Conservation (phyloP, 2,888 invertebrate genomes). For the Scelioninae gen. 1 region DNA sequence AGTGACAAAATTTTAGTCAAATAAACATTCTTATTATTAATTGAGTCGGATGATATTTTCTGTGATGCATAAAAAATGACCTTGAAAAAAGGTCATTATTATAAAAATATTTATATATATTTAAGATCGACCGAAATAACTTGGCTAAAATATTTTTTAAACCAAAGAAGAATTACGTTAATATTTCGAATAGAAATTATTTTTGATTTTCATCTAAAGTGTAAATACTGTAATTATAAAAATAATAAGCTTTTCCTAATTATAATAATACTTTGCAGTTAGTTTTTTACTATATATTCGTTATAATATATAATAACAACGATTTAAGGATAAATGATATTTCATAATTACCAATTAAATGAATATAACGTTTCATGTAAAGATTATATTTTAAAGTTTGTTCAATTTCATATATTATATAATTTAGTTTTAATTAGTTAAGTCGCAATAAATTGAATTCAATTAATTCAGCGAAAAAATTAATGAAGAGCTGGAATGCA, state of each 20-base stretch:
- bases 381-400: neutral
- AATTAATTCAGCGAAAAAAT: conserved; percentile 1
- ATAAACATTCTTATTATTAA: neutral
- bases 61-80: too few species aligned
- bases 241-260: neutral
- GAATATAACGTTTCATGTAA: neutral
- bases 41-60: neutral
- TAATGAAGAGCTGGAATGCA: neutral
- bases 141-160: too few species aligned
- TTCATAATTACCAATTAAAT: neutral
- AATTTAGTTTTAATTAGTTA: neutral
- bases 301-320: too few species aligned
- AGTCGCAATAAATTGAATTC: neutral
- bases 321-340: too few species aligned
- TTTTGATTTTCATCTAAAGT: too few species aligned
- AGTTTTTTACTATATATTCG: neutral
- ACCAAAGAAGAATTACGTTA: too few species aligned
- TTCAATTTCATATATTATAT: neutral
- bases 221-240: too few species aligned
- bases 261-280: neutral
- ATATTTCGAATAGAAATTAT: too few species aligned
- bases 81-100: too few species aligned
- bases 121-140: too few species aligned
- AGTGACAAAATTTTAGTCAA: neutral
- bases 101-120: too few species aligned